These are phyloP conservation scores for Idaea dimidiata DNA, from an alignment of 2,888 invertebrate species.

Conservation along the genomic window DNA sequence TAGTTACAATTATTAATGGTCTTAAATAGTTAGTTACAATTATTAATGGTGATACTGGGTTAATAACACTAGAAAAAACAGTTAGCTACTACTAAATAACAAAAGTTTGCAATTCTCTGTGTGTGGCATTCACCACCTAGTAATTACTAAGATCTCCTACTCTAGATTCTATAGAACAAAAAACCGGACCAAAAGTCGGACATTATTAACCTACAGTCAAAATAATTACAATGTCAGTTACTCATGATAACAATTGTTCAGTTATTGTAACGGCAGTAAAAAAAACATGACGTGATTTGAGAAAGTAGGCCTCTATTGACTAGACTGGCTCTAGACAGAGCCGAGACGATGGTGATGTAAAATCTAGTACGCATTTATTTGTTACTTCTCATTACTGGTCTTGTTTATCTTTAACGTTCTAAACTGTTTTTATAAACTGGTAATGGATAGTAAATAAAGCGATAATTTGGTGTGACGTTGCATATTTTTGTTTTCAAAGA, in stretches of 20 bases:
- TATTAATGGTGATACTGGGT: neutral
- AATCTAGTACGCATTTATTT: slow-evolving; percentile 4
- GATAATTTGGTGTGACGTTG: neutral
- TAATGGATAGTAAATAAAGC: neutral
- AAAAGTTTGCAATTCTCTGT: neutral
- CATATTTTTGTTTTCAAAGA: neutral
- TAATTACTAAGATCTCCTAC: slow-evolving; percentile 1
- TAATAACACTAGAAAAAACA: neutral
- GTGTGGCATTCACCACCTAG: neutral
- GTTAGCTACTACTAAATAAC: neutral
- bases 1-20: neutral
- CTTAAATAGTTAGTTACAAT: neutral
- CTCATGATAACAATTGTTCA: slow-evolving; percentile 58
- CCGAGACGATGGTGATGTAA: slow-evolving; percentile 17
- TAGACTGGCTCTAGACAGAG: slow-evolving; percentile 69
- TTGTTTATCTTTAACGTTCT: neutral
- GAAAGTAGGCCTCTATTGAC: slow-evolving; percentile 71
- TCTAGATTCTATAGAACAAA: slow-evolving; percentile 7
- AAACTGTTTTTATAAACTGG: neutral
- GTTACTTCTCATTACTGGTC: slow-evolving; percentile 31
- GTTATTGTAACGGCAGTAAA: slow-evolving; percentile 63
- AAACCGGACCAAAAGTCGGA: slow-evolving; percentile 39
- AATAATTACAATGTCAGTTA: slow-evolving; percentile 60
- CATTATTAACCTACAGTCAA: slow-evolving; percentile 47
- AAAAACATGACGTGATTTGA: slow-evolving; percentile 55